Conservation (phyloP, 2,113 vertebrate genomes). For the Prionailurus bengalensis region DNA sequence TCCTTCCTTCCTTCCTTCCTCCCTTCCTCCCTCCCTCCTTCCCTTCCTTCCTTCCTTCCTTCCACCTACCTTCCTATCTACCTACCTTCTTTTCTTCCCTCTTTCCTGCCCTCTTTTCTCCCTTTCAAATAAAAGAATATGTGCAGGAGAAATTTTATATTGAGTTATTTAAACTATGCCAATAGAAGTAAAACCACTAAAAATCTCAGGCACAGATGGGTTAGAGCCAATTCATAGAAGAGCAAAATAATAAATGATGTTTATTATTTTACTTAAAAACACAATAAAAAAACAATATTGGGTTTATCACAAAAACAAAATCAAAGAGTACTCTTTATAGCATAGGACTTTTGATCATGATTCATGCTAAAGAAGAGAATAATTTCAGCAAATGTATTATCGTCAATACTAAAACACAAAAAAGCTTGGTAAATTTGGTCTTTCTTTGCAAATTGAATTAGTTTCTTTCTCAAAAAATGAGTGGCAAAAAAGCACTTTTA, state of each 20-base stretch:
- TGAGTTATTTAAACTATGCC: neutral
- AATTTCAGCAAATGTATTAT: conserved; percentile 1
- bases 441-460: conserved; percentile 18
- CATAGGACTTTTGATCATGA: neutral
- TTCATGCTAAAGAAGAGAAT: neutral
- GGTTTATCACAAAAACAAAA: neutral
- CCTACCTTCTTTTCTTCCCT: no score
- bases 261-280: conserved; percentile 15
- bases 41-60: neutral
- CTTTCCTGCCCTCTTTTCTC: neutral
- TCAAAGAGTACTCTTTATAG: neutral
- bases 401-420: neutral
- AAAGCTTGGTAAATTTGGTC: neutral
- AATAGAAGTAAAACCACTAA: neutral
- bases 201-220: neutral
- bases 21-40: neutral
- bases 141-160: neutral
- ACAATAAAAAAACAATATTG: neutral
- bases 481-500: neutral
- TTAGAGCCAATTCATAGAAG: neutral
- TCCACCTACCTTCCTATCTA: neutral
- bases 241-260: neutral
- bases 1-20: neutral
- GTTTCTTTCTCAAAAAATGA: neutral
- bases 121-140: neutral